Conservation (phyloP, 2,113 vertebrate genomes). For the Phylloscopus trochiloides region DNA sequence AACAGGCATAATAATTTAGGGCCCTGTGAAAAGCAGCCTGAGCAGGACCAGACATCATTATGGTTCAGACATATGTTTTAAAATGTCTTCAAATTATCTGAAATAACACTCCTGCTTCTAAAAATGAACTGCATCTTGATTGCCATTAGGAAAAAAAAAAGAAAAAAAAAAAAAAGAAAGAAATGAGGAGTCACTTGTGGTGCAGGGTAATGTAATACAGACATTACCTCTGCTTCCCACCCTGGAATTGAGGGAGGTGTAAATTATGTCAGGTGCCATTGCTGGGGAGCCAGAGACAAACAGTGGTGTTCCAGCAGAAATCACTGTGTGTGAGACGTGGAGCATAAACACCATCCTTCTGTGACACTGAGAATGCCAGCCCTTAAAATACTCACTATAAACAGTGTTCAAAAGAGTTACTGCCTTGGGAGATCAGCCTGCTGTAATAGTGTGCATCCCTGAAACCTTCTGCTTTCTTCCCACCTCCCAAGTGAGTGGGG, state of each 20-base stretch:
- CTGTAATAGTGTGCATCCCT: background rate
- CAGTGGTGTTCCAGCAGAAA: background rate
- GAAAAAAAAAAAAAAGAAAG: background rate
- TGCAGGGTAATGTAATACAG: background rate
- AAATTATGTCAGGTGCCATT: background rate
- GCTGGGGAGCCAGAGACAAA: conserved; percentile 2
- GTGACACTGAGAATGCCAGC: background rate
- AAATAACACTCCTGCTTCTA: background rate
- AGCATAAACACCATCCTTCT: conserved; percentile 34
- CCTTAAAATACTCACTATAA: background rate
- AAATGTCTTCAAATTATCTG: background rate
- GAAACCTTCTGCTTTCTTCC: background rate
- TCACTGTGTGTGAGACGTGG: background rate
- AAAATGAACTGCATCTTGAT: background rate
- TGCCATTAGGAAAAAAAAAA: background rate
- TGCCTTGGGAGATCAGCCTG: background rate
- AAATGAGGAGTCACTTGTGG: background rate
- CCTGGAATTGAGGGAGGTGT: background rate
- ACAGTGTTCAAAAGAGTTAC: background rate
- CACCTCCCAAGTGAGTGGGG: background rate
- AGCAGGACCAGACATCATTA: background rate
- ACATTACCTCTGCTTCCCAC: background rate
- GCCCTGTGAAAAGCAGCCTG: background rate
- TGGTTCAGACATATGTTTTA: background rate
- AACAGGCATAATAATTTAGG: background rate